phyloP scores from a whole-genome alignment of 2,888 invertebrate genomes.

The Elmis aenea region DNA sequence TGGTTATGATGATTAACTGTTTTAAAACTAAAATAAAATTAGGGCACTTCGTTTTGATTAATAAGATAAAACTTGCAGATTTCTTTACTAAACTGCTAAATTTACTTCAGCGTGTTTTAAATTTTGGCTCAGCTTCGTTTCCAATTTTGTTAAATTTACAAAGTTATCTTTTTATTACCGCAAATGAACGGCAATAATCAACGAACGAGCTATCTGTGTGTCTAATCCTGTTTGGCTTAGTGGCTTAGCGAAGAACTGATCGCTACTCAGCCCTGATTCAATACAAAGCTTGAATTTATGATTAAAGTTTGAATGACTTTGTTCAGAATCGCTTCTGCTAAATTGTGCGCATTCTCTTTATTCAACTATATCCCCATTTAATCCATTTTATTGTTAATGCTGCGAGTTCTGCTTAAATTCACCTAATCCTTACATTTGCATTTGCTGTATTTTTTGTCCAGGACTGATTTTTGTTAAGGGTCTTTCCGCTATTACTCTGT shows the following conservation, averaged over 20 bases:
- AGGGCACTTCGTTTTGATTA: too few relatives aligned
- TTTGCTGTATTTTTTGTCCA: constrained; percentile 16
- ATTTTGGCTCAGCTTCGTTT: too few relatives aligned
- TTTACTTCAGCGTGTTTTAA: too few relatives aligned
- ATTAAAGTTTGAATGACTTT: constrained; percentile 44
- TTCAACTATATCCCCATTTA: constrained; percentile 42
- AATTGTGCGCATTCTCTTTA: constrained; percentile 45
- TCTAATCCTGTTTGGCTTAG: constrained; percentile 18
- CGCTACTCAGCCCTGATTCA: constrained; percentile 31
- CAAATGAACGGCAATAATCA: constrained; percentile 13
- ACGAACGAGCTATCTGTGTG: constrained; percentile 12
- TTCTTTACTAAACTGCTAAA: too few relatives aligned
- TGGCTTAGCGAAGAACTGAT: constrained; percentile 23
- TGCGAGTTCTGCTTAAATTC: constrained; percentile 39
- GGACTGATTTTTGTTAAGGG: too few relatives aligned
- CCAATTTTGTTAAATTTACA: too few relatives aligned
- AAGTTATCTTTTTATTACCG: constrained; percentile 12
- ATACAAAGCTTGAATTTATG: constrained; percentile 40
- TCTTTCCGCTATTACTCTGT: too few relatives aligned
- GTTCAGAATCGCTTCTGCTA: constrained; percentile 43
- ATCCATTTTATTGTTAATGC: constrained; percentile 44
- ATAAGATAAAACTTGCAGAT: too few relatives aligned
- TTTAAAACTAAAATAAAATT: too few relatives aligned
- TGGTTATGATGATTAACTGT: too few relatives aligned
- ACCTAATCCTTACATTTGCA: constrained; percentile 17